Base-by-base conservation (phyloP, 2,113 vertebrate genomes). In the Myrmophylax atrothorax region DNA sequence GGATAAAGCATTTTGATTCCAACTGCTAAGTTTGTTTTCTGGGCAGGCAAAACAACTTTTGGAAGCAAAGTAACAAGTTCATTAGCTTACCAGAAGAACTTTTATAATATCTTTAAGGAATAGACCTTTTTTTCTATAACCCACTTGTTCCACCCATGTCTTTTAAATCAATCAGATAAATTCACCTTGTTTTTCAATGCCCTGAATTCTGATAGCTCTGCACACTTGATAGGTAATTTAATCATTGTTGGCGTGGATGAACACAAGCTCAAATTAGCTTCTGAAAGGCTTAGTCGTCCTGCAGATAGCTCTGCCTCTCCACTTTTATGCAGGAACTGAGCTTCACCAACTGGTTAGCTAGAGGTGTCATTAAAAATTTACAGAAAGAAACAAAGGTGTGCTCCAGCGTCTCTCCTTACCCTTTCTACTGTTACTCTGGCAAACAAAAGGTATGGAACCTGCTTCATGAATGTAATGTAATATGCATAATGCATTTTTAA, bases 351-450 rank as follows among this genome's bases (percentile, higher is more conserved):
- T 98, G 98, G 98, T 97, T 98, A 92, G 98, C 98, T 98, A 93
- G 98, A 98, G 98, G 98, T 59, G 90, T 92, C 97, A 98, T 99
- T 98, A 99, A 99, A 98, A 98, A 99, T 99, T 98, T 97, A 99
- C 95, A 83, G 93, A 97, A 91, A 97, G 97, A 98, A 97, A 99
- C 98, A 98, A 99, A 98, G 98, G 98, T 98, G 98, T 96, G 94
- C 97, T 96, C 95, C 89, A 88, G 84, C 58, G 37, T 98, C 98
- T 98, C 97, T 95, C 88, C 81, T 98, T 98, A 98, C 98, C 96
- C 93, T 97, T 98, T 98, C 98, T 98, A 96, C 97, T 96, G 96
- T 98, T 98, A 98, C 98, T 93, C 93, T 38, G 19, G 94, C 93
- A 97, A 96, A 98, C 98, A 98, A 98, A 98, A 97, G 98, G 96